Evolutionary conservation across 1,140 invertebrate species (phyloP), one percentile per base, ranked within the genome.

Genomic region (Notospermus geniculatus): DNA sequence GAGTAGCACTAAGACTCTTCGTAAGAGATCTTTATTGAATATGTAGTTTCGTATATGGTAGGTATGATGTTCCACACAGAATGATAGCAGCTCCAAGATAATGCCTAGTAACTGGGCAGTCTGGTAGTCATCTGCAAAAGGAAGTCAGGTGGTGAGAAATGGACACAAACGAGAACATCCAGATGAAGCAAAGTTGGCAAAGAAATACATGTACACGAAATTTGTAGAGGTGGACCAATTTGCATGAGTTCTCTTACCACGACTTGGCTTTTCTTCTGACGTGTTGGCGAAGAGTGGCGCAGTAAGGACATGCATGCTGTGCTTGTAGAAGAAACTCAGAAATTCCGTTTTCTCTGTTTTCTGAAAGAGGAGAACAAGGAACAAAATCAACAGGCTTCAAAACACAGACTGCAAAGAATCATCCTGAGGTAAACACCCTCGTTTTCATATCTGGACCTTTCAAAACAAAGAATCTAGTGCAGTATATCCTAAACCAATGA

Each of bases 21-120:
- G 88, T 56, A 99, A 85, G 64, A 99, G 85, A 84, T 99, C 95
- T 85, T 96, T 97, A 80, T 93, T 93, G 68, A 98, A 87, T 79
- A 98, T 91, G 82, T 93, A 98, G 76, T 96, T 97, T 80, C 97
- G 97, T 76, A 98, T 97, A 81, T 98, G 95, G 84, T 96, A 98
- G 52, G 92, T 93, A 83, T 99, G 97, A 85, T 98, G 95, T 82
- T 99, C 97, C n/a, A 99, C 94, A 83, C 96, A 99, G 82, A 99
- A 99, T n/a, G 93, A 93, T 55, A 99, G 84, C 67, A 99, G 83
- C 80, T 99, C 96, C 59, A 99, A 80, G 46, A 99, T 95, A 55
- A 98, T 84, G 52, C 93, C 92, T 45, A 98, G 84, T 54, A 99
- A 84, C 82, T 98, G 95, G 57, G 97, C 95, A 56, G 92, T 95